Evolutionary conservation across 2,113 vertebrate genomes (phyloP), one percentile per base, ranked within the genome.

Genomic region (Felis chaus): DNA sequence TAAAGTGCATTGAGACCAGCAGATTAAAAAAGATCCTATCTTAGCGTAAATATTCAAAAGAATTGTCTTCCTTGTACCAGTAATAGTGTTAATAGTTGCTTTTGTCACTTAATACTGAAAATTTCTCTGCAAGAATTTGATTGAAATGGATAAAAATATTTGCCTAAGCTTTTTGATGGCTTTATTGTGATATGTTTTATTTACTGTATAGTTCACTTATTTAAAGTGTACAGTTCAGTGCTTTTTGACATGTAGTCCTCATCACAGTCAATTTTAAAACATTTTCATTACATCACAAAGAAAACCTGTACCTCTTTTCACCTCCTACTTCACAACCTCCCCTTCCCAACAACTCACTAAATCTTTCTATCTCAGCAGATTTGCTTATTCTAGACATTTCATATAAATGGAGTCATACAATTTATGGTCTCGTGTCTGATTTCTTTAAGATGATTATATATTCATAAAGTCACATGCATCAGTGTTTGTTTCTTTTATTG

Each of bases 51-150:
- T 23, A 10, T 63, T 63, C 25, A 39, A 55, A 74, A 27, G 85
- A 89, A 36, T 93, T 97, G 76, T 86, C 21, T 41, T 96, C 33
- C 19, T 94, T 89, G 14, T 25, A 65, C 16, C 14, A 94, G 61
- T n/a, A 96, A 0, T 78, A 50, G 11, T 92, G 57, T 89, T 97
- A 85, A 57, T 65, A 79, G 23, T 45, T 95, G 33, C 76, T 94
- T 83, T 87, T 82, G 74, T 80, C 19, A 53, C 25, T 92, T 94
- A 86, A 48, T 71, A 78, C 48, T 84, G 41, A 93, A 89, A 45
- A 31, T 85, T 76, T 85, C 41, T 80, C 57, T 96, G 25, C 6
- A 86, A 91, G 21, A 91, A 94, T 96, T 66, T 84, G 36, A 93
- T 88, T 97, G 45, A 36, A 69, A 89, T 83, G 29, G 2, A 48